Evolutionary conservation across 2,888 invertebrate genomes (phyloP).

Genomic region (Melanophora roralis): DNA sequence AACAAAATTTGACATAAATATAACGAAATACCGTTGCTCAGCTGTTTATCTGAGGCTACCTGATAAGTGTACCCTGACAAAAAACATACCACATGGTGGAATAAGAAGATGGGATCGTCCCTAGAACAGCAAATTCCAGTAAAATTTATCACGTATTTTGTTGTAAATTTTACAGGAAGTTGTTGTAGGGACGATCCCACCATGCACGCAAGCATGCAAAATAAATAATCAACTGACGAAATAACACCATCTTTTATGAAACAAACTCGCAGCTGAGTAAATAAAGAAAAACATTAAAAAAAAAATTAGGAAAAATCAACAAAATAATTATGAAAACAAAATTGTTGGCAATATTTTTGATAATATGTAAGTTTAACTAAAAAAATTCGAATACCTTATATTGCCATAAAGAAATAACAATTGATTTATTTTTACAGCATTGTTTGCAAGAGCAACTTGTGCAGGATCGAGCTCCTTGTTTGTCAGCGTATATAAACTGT

Average conservation of each 20-base stretch:
- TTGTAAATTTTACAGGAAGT: no score
- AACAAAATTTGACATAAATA: no score
- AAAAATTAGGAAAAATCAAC: neutral
- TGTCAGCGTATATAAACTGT: conserved; percentile 46
- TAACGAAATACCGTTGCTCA: no score
- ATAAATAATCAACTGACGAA: no score
- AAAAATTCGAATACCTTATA: neutral
- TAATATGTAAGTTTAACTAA: conserved; percentile 16
- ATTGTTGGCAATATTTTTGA: conserved; percentile 2
- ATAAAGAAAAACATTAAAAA: neutral
- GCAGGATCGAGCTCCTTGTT: conserved; percentile 27
- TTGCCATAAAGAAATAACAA: neutral
- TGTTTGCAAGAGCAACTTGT: neutral
- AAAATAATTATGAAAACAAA: conserved; percentile 41
- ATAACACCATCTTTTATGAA: no score
- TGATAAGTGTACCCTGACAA: no score
- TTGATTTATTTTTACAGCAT: conserved; percentile 1
- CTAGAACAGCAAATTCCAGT: neutral
- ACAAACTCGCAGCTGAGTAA: neutral
- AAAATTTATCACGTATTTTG: no score
- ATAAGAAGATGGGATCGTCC: no score
- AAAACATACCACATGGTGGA: no score
- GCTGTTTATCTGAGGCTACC: no score
- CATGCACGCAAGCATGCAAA: no score
- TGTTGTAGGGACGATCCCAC: no score